A percentile compares a stretch with the other conserved stretches of the same genome.
Evolutionary conservation across 2,113 vertebrate species (phyloP).

Genomic region (Nestor notabilis): DNA sequence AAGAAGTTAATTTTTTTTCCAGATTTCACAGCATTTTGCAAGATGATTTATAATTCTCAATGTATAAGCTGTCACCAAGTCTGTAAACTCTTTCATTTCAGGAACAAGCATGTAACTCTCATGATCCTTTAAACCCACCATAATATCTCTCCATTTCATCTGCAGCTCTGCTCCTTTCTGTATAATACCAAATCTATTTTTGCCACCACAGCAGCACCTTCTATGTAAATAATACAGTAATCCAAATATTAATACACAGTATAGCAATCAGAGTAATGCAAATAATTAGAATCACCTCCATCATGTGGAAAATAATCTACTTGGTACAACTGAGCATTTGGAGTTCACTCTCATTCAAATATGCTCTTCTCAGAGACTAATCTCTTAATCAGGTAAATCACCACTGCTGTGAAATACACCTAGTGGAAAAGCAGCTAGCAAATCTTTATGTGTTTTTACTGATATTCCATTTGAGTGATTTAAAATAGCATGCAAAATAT

Average conservation of each 20-base stretch:
- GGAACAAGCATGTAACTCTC: background rate
- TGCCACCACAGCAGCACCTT: background rate
- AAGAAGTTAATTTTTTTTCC: background rate
- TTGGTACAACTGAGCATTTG: constrained; percentile 37
- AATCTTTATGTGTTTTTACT: constrained; percentile 46
- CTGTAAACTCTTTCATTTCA: background rate
- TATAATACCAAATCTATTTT: background rate
- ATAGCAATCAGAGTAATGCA: constrained; percentile 38
- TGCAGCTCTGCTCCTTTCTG: background rate
- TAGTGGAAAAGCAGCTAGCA: constrained; percentile 32
- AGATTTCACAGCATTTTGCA: background rate
- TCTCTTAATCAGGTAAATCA: constrained; percentile 67
- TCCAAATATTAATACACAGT: constrained; percentile 24
- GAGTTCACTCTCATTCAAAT: constrained; percentile 52
- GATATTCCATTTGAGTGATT: constrained; percentile 12
- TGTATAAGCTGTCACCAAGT: background rate
- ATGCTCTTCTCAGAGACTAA: constrained; percentile 45
- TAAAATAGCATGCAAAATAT: constrained; percentile 28
- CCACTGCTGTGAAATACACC: constrained; percentile 20
- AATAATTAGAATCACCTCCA: constrained; percentile 64
- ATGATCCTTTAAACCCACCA: background rate
- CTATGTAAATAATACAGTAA: constrained; percentile 34
- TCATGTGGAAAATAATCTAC: constrained; percentile 46
- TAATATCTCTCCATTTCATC: background rate
- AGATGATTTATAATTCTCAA: background rate